Conservation (phyloP, 1,140 invertebrate genomes). For the Drosophila sulfurigaster region DNA sequence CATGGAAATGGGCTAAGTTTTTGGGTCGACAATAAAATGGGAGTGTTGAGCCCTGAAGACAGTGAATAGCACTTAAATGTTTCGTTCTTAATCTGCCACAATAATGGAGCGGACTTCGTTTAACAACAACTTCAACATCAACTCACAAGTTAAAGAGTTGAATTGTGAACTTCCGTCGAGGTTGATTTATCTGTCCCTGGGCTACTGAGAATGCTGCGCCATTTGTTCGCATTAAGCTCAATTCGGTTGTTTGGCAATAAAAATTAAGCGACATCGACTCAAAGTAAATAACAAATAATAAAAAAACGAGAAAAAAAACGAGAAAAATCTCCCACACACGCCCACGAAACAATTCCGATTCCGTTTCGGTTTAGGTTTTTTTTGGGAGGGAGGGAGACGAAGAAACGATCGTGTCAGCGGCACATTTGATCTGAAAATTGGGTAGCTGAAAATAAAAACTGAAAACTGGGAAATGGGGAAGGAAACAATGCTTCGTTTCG, state of each 20-base stretch:
- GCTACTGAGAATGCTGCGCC: constrained; percentile 18
- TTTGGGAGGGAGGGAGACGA: constrained; percentile 9
- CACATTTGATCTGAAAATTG: constrained; percentile 61
- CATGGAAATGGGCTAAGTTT: neutral
- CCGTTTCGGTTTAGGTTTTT: neutral
- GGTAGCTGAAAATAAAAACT: neutral
- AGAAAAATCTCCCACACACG: constrained; percentile 58
- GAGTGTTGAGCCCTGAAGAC: constrained; percentile 9
- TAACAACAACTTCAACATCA: neutral
- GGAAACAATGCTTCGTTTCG: neutral
- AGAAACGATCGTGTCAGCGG: constrained; percentile 73
- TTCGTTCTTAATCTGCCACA: constrained; percentile 12
- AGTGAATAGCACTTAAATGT: constrained; percentile 19
- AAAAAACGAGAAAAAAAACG: neutral
- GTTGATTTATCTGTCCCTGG: constrained; percentile 36
- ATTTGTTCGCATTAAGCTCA: constrained; percentile 61
- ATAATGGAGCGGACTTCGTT: neutral
- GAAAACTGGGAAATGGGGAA: constrained; percentile 32
- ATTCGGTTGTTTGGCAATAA: constrained; percentile 63
- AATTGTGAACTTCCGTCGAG: constrained; percentile 20
- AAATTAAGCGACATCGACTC: constrained; percentile 60
- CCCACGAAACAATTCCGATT: constrained; percentile 37
- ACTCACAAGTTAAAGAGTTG: neutral
- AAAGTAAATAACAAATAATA: constrained; percentile 49
- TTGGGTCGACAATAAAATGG: neutral